These are phyloP conservation scores for Dyspetes luteomarginatus DNA, from an alignment of 2,888 invertebrate species.

Conservation along the genomic window DNA sequence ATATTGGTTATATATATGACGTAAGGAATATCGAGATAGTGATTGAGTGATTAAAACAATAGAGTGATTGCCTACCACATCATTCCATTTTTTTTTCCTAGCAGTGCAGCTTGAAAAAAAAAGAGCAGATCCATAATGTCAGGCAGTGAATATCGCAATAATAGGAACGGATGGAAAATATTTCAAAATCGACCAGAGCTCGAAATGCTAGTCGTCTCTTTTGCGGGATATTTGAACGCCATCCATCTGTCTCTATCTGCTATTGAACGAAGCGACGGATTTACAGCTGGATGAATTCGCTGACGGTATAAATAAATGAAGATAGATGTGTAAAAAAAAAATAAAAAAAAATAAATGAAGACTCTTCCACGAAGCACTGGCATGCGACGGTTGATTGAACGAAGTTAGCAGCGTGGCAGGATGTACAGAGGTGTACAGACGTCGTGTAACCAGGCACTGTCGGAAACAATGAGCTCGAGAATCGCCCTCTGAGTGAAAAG, in stretches of 20 bases:
- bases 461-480: background rate
- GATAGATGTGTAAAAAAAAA: background rate
- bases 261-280: background rate
- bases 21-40: background rate
- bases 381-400: conserved; percentile 15
- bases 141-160: too few species aligned
- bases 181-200: too few species aligned
- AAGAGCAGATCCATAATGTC: too few species aligned
- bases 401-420: conserved; percentile 7
- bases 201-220: too few species aligned
- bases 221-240: too few species aligned
- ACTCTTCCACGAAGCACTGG: background rate
- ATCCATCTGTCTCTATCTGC: background rate
- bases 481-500: background rate
- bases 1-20: background rate
- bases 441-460: conserved; percentile 6
- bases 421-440: conserved; percentile 1
- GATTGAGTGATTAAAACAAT: too few species aligned
- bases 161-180: too few species aligned
- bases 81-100: too few species aligned
- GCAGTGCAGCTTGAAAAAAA: too few species aligned
- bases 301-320: background rate
- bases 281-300: background rate
- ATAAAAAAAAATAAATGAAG: too few species aligned
- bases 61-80: too few species aligned